A percentile compares a stretch with the other conserved stretches of the same genome.
phyloP scores from a whole-genome alignment of 64 coral and sea anemone species.

The Montipora efflorescens region DNA sequence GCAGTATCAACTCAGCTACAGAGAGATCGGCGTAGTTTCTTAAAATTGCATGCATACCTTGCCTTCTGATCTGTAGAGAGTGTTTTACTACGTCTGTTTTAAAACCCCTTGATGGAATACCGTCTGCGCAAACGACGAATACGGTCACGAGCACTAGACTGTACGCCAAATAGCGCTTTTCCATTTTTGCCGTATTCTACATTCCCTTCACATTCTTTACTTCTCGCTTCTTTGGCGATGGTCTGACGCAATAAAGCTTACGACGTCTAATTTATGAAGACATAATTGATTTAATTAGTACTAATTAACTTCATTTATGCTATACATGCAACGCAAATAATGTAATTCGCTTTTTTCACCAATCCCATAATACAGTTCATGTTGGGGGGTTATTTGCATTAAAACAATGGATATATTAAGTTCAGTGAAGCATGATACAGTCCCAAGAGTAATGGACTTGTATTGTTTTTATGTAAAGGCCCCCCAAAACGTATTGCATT shows the following conservation, averaged over 20 bases:
- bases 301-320: neutral
- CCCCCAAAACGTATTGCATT: no score
- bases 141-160: neutral
- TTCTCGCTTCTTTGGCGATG: neutral
- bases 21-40: no score
- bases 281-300: neutral
- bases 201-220: neutral
- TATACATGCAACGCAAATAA: no score
- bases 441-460: no score
- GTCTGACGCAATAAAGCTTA: conserved; percentile 29
- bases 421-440: no score
- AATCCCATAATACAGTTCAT: no score
- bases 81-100: neutral
- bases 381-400: no score
- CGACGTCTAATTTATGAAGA: neutral
- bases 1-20: no score
- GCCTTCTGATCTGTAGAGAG: neutral
- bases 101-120: neutral
- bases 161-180: neutral
- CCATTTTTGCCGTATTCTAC: neutral
- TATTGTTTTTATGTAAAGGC: no score
- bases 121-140: neutral
- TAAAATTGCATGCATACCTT: neutral
- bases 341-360: no score
- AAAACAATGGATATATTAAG: no score